Base-by-base conservation (phyloP, 2,888 invertebrate species). In the Atherix ibis region DNA sequence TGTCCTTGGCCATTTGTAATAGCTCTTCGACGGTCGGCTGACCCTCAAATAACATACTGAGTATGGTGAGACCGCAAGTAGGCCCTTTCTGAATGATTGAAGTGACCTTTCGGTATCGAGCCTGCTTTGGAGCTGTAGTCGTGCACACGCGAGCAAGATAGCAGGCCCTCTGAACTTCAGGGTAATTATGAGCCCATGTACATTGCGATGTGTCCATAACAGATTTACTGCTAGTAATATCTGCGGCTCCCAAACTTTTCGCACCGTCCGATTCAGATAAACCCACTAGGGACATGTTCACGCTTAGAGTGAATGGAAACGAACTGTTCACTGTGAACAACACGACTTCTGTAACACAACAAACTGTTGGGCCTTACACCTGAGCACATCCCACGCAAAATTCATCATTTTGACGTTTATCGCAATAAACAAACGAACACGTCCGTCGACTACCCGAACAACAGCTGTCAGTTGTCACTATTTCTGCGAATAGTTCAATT, bases 51-150 rank as follows among this genome's bases (percentile, higher is more conserved):
- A 80, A 66, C 81, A 89, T 88, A 25, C 79, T 77, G 18, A 89
- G 56, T 3, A 88, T 87, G n/a, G 83, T 82, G 37, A 89, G 56
- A 6, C 91, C 91, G 63, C 91, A 91, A 46, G 87, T 88, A 4
- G 78, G 78, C 1, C 78, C 61, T n/a, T 49, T 43, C 45, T 62
- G 62, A 1, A 58, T 36, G 12, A 56, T 46, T 8, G 53, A 48
- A 16, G 39, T 14, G 10, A 61, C 49, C 31, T 47, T 51, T 38
- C 52, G 64, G 39, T 66, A 67, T 36, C 57, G 58, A 38, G 63
- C 70, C 33, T 49, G 52, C 44, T 60, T 62, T 3, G 76, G 76
- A 30, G 63, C 48, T 32, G 51, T 47, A 17, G 65, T 41, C 25
- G 64, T 56, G 44, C 67, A 70, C 14, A 74, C 60, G 34, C 64